Evolutionary conservation across 1,140 invertebrate genomes (phyloP).

Genomic region (Drosophila pachea): DNA sequence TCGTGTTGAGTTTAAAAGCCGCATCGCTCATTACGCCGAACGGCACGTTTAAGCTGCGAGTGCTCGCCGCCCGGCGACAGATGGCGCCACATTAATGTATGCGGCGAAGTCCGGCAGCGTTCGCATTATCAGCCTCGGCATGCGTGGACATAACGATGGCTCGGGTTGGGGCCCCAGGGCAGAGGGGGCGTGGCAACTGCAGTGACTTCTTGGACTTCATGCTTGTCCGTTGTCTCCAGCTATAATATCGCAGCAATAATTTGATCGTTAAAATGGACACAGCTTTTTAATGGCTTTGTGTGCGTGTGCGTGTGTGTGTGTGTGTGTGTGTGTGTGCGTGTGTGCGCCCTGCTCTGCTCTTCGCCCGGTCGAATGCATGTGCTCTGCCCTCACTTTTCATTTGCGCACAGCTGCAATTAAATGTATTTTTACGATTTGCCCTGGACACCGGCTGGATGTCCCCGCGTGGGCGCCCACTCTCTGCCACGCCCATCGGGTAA

Average conservation of each 20-base stretch:
- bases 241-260: conserved; percentile 64
- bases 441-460: conserved; percentile 10
- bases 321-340: conserved; percentile 3
- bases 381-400: conserved; percentile 33
- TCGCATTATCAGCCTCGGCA: conserved; percentile 49
- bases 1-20: conserved; percentile 23
- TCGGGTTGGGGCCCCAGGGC: no score
- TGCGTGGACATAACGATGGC: no score
- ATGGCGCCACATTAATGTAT: conserved; percentile 60
- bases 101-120: neutral
- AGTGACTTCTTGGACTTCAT: conserved; percentile 19
- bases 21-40: conserved; percentile 50
- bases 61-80: conserved; percentile 48
- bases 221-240: conserved; percentile 26
- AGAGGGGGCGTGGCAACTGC: neutral
- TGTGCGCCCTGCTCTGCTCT: neutral
- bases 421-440: conserved; percentile 72
- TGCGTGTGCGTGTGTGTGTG: conserved; percentile 11
- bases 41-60: conserved; percentile 19
- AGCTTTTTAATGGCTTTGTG: conserved; percentile 53
- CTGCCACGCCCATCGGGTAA: conserved; percentile 33
- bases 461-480: neutral
- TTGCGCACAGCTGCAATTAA: conserved; percentile 65
- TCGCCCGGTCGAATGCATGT: neutral
- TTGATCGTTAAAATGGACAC: conserved; percentile 74